Conservation (phyloP, 2,113 vertebrate species). For the Noctilio leporinus region DNA sequence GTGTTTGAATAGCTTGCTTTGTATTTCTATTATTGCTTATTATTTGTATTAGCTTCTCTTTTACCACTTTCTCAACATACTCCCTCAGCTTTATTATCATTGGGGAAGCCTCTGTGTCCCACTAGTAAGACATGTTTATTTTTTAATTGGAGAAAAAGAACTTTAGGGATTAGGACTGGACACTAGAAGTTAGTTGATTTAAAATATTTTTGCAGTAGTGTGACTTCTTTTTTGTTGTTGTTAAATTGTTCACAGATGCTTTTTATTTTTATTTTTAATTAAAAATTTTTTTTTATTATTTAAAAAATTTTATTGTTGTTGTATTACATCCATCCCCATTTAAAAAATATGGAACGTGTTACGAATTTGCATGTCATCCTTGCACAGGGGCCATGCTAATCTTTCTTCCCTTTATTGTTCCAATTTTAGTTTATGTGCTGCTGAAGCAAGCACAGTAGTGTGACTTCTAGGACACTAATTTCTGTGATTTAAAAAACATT, state of each 20-base stretch:
- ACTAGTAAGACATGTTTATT: not conserved
- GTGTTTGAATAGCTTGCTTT: conserved; percentile 11
- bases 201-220: not conserved
- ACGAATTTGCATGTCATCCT: too few species aligned
- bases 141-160: not conserved
- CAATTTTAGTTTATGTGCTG: too few species aligned
- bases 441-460: too few species aligned
- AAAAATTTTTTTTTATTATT: too few species aligned
- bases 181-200: not conserved
- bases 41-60: not conserved
- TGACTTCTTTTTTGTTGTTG: too few species aligned
- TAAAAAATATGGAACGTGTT: too few species aligned
- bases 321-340: too few species aligned
- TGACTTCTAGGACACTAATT: not conserved
- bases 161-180: not conserved
- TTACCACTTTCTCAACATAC: not conserved
- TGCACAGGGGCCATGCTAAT: too few species aligned
- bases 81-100: not conserved
- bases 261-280: too few species aligned
- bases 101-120: not conserved
- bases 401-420: too few species aligned
- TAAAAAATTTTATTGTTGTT: too few species aligned
- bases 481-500: not conserved
- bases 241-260: too few species aligned
- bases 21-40: not conserved